Base-by-base conservation (phyloP, 2,113 vertebrate genomes). In the Grantiella picta region DNA sequence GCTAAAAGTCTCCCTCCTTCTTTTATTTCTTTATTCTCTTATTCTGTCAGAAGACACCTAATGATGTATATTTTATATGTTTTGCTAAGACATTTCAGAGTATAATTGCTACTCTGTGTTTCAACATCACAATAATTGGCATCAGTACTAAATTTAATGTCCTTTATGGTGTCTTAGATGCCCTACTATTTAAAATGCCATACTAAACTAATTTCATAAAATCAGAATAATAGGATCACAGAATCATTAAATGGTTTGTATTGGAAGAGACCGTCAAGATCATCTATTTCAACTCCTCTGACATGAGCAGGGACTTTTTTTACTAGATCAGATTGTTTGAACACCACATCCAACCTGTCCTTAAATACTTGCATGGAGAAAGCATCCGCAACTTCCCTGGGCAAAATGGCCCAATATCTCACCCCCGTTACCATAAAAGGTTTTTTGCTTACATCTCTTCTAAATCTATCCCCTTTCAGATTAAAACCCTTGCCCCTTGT, bases 371-470 rank as follows among this genome's bases (percentile, higher is more conserved):
- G 11, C 6, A 24, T 10, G 12, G 5, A 73, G 9, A 24, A 31
- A 9, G 1, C 5, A 70, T 15, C 17, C 23, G 42, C 21, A 73
- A 1, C 23, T 60, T 91, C 23, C 47, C 45, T 70, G 7, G 6
- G 6, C 4, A 52, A 54, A 15, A 9, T 52, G 17, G 23, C 12
- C 25, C 22, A 59, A 12, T 40, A 25, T 45, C 13, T 78, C 31
- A 61, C 7, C 14, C 47, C 3, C 0, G 17, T 83, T 24, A 49
- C 3, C 1, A 14, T 22, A 54, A 54, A 54, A 14, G 9, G 2
- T 3, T 42, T 21, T n/a, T 76, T 59, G 8, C 4, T 90, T 21
- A 9, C 29, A 11, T 64, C 28, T 4, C 44, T 6, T 40, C 21
- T 69, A 72, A 85, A 72, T 2, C 10, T 49, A 54, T 12, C 2